phyloP scores from a whole-genome alignment of 2,113 vertebrate species.

The Pteronura brasiliensis region DNA sequence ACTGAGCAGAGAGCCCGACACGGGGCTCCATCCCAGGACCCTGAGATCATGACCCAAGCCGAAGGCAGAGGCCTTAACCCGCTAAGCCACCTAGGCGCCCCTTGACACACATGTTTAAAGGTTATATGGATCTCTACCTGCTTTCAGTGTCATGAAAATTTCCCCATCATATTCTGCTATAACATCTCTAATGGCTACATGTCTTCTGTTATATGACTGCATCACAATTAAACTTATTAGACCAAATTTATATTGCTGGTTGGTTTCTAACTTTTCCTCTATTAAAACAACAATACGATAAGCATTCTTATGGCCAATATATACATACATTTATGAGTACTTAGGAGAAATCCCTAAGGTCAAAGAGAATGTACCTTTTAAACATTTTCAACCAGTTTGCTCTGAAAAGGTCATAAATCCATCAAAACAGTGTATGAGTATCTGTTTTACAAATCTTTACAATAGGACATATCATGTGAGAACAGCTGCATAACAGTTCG shows the following conservation, averaged over 20 bases:
- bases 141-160: neutral
- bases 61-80: no score
- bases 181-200: neutral
- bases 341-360: neutral
- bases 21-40: no score
- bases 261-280: constrained; percentile 24
- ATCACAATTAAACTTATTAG: neutral
- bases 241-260: neutral
- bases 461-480: neutral
- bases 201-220: neutral
- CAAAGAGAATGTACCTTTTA: neutral
- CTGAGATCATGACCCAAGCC: no score
- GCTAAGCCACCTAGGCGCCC: no score
- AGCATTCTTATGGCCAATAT: neutral
- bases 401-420: neutral
- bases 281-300: constrained; percentile 5
- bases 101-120: no score
- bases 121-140: neutral
- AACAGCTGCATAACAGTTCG: neutral
- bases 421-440: neutral
- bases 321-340: neutral
- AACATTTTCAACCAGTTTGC: neutral
- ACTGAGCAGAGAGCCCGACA: no score
- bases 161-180: neutral
- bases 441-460: neutral